These are phyloP conservation scores for Astur gentilis DNA, from an alignment of 2,113 vertebrate genomes.

Conservation along the genomic window DNA sequence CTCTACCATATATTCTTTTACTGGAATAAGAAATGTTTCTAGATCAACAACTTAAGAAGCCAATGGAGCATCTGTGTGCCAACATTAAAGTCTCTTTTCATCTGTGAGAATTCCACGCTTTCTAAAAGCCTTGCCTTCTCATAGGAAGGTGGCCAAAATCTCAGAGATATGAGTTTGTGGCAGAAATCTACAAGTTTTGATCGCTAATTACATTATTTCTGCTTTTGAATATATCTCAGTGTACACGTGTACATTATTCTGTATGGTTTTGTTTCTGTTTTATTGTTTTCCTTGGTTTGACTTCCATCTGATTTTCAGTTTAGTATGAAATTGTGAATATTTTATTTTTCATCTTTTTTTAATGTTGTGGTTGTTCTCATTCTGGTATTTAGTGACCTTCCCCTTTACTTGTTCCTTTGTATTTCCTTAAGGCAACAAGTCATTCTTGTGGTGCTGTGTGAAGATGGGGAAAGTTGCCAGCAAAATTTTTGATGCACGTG, in stretches of 20 bases:
- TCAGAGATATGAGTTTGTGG: neutral
- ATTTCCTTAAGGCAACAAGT: neutral
- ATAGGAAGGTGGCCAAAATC: slow-evolving; percentile 29
- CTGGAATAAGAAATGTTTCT: slow-evolving; percentile 8
- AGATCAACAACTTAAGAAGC: slow-evolving; percentile 31
- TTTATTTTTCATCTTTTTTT: neutral
- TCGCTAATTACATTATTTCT: slow-evolving; percentile 11
- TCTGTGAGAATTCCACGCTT: neutral
- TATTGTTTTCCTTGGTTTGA: neutral
- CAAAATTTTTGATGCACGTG: neutral
- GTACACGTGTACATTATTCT: neutral
- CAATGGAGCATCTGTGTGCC: neutral
- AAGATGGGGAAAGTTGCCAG: neutral
- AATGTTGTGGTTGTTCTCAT: neutral
- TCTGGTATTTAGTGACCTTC: neutral
- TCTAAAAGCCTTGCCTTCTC: slow-evolving; percentile 27
- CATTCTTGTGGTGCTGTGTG: neutral
- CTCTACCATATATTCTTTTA: neutral
- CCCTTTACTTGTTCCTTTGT: neutral
- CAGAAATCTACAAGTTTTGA: slow-evolving; percentile 1
- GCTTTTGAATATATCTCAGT: neutral
- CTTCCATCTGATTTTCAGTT: neutral
- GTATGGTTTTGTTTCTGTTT: neutral
- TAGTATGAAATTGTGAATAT: neutral
- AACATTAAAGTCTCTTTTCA: slow-evolving; percentile 15